Evolutionary conservation across 2,888 invertebrate genomes (phyloP), one percentile per base, ranked within the genome.

Genomic region (Biston betularia): DNA sequence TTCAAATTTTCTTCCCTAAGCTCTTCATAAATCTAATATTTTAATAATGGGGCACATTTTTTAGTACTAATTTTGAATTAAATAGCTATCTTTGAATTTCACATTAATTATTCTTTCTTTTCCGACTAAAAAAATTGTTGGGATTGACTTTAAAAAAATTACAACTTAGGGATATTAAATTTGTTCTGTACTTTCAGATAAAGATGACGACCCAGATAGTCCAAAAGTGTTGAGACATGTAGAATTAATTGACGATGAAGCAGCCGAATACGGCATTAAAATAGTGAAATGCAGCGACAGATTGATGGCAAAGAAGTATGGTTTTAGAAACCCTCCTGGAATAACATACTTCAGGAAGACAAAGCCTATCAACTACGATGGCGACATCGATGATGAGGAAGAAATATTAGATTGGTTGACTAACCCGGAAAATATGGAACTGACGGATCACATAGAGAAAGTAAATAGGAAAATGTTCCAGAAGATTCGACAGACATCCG

Each of bases 391-490:
- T 78, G 98, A 98, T 77, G 97, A 97, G 79, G 98, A 98, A 85
- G 97, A 98, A 89, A 95, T 98, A 64, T 94, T 98, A 40, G 98
- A 98, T 84, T 98, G 98, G 98, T 89, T 98, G 12, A 98, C 98
- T 0, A 97, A 98, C 86, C 98, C 98, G 0, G 97, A 97, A 79
- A 98, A 98, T 78, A 98, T 98, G 98, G 98, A 98, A 88, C 94
- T 98, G 68, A 97, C 97, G 6, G 98, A 98, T 88, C 97, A 97
- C 76, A 98, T 98, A 61, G 98, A 98, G 87, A 95, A 97, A 83
- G 98, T 98, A 12, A 98, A 98, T 85, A 94, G 95, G 64, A 98
- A 98, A 90, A 98, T 98, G 98, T 98, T 98, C 83, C 97, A 97
- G 70, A 97, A 98, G 89, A 97, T 98, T 79, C 94, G 97, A 52